These are phyloP conservation scores for Drosophila engyochracea DNA, from an alignment of 2,888 invertebrate species.

Conservation along the genomic window DNA sequence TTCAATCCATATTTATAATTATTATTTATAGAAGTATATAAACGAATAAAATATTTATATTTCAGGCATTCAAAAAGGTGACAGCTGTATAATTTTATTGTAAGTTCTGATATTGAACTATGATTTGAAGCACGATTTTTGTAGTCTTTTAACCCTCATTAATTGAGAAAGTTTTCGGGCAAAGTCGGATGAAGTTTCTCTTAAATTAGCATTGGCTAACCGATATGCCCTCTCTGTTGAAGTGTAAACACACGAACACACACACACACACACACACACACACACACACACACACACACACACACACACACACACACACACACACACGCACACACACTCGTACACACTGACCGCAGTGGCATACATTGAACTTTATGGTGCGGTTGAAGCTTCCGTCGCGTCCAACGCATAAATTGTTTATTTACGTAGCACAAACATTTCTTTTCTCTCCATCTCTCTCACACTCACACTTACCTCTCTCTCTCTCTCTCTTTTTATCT, in stretches of 20 bases:
- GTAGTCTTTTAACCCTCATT: not conserved
- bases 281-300: not conserved
- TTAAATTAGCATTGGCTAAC: not conserved
- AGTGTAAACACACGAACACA: constrained; percentile 10
- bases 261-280: not conserved
- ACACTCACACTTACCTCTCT: constrained; percentile 11
- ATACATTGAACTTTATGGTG: constrained; percentile 67
- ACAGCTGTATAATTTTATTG: not conserved
- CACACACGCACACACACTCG: too few species aligned
- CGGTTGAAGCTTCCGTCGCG: constrained; percentile 56
- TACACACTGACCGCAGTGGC: constrained; percentile 55
- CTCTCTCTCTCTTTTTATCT: constrained; percentile 6
- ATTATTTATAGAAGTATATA: not conserved
- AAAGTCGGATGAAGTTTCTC: not conserved
- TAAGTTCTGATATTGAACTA: not conserved
- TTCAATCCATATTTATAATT: not conserved
- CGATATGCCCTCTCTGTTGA: constrained; percentile 17
- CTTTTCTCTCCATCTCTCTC: constrained; percentile 16
- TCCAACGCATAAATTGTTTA: constrained; percentile 62
- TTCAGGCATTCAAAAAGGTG: not conserved
- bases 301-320: constrained; percentile 2
- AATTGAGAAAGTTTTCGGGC: constrained; percentile 1
- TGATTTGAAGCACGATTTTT: not conserved
- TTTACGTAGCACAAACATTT: constrained; percentile 58
- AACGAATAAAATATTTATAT: not conserved